Conservation (phyloP, 1,140 invertebrate genomes). For the Bradynema listronoti region DNA sequence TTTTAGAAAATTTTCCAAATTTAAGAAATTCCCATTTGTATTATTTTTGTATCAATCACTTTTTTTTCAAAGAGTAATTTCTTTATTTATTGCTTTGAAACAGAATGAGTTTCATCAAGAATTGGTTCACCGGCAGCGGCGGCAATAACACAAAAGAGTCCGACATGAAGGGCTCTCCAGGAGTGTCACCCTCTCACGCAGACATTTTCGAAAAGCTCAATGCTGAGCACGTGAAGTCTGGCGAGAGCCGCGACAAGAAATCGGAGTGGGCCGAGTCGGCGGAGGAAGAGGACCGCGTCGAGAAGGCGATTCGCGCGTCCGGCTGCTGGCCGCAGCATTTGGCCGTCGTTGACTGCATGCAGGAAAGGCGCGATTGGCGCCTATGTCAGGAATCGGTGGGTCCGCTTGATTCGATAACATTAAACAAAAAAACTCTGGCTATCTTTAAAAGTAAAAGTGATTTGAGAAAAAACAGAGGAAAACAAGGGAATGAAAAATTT, state of each 20-base stretch:
- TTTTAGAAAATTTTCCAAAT: no score
- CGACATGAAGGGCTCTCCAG: neutral
- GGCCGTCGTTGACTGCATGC: constrained; percentile 1
- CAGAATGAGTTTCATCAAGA: neutral
- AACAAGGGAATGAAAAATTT: neutral
- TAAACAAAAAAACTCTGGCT: no score
- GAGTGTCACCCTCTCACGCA: neutral
- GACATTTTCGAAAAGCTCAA: neutral
- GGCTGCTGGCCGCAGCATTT: constrained; percentile 8
- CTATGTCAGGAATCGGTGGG: constrained; percentile 2
- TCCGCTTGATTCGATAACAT: no score
- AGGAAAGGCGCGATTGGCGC: constrained; percentile 1
- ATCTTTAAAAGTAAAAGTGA: neutral
- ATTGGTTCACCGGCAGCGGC: neutral
- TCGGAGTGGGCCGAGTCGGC: neutral
- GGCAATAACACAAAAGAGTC: neutral
- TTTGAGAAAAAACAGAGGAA: neutral
- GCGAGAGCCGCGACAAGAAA: neutral
- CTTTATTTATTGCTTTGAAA: neutral
- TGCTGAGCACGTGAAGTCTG: neutral
- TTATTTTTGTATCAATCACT: no score
- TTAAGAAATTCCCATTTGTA: no score
- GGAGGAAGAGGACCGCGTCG: constrained; percentile 10
- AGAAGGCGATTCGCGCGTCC: constrained; percentile 1
- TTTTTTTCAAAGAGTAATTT: no score